Conservation (phyloP, 2,888 invertebrate species). For the Tinea pellionella region DNA sequence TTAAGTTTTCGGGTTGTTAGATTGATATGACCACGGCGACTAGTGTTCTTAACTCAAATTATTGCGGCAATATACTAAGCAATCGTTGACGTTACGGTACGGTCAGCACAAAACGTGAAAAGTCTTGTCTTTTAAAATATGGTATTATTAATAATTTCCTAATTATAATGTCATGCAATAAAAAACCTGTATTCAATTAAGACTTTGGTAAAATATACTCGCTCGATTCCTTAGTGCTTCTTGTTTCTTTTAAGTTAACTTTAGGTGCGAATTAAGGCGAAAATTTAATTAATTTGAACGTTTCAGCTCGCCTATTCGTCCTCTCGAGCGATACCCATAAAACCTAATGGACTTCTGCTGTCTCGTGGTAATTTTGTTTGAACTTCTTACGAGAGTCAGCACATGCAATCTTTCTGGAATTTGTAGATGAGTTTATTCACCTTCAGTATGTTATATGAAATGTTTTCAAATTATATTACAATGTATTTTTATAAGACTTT, state of each 20-base stretch:
- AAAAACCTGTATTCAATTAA: not conserved
- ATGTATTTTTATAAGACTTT: too few relatives aligned
- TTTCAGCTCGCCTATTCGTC: conserved; percentile 50
- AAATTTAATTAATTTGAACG: conserved; percentile 61
- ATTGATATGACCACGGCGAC: too few relatives aligned
- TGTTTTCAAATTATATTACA: too few relatives aligned
- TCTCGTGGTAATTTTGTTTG: conserved; percentile 54
- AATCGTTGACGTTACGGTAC: too few relatives aligned
- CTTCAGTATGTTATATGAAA: conserved; percentile 17
- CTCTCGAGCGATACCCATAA: conserved; percentile 53
- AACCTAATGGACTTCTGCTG: conserved; percentile 66
- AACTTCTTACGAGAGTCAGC: conserved; percentile 28
- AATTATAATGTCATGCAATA: not conserved
- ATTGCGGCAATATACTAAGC: too few relatives aligned
- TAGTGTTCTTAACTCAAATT: too few relatives aligned
- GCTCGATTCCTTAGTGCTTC: not conserved
- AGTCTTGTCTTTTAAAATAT: too few relatives aligned
- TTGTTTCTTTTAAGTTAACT: conserved; percentile 22
- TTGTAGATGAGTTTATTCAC: conserved; percentile 19
- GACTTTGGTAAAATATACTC: not conserved
- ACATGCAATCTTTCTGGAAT: conserved; percentile 42
- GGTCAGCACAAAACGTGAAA: too few relatives aligned
- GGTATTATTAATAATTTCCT: too few relatives aligned
- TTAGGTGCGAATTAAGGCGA: conserved; percentile 33
- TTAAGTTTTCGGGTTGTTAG: too few relatives aligned